phyloP scores from a whole-genome alignment of 2,888 invertebrate species.

The Tipula unca region DNA sequence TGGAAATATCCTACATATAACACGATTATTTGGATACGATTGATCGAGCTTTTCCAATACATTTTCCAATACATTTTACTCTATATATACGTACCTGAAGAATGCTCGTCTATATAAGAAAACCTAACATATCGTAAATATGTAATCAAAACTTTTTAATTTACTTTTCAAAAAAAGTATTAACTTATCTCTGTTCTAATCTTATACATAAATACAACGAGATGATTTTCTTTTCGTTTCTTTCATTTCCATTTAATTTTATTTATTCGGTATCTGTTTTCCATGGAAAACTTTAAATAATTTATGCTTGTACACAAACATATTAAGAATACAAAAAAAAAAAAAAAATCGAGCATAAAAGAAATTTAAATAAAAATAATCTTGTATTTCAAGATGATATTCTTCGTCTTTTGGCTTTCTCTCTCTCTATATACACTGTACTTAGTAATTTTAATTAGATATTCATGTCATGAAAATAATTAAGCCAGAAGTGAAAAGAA shows the following conservation, averaged over 20 bases:
- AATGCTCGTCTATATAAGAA: too few species aligned
- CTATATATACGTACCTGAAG: too few species aligned
- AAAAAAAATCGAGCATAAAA: background rate
- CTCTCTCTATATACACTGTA: too few species aligned
- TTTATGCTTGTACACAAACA: background rate
- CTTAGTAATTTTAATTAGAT: background rate
- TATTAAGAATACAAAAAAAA: background rate
- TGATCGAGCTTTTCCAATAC: too few species aligned
- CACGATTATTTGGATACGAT: too few species aligned
- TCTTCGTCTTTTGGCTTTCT: too few species aligned
- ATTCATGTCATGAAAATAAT: background rate
- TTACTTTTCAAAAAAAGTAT: background rate
- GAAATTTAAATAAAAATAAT: background rate
- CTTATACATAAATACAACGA: background rate
- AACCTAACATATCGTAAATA: too few species aligned
- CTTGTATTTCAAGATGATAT: background rate
- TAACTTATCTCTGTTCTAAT: background rate
- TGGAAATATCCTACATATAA: too few species aligned
- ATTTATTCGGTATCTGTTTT: background rate
- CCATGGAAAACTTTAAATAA: background rate
- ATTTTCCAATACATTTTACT: too few species aligned
- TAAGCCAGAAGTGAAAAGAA: background rate
- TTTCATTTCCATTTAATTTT: background rate
- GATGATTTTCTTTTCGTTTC: background rate
- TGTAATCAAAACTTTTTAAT: too few species aligned